Base-by-base conservation (phyloP, 2,113 vertebrate genomes). In the Melanostigma gelatinosum region DNA sequence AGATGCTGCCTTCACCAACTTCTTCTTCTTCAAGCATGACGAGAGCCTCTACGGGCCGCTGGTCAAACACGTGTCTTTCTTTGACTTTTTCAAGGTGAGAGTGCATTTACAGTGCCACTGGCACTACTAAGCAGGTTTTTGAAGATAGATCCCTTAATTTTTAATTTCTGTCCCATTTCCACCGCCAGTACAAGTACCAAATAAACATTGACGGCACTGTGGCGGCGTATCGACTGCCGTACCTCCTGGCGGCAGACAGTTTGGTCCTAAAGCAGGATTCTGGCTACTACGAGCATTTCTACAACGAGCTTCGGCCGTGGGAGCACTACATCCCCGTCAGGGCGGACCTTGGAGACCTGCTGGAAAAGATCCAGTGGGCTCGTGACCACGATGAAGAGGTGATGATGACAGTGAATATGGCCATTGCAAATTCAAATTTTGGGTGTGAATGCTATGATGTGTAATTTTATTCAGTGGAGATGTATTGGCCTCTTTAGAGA, bases 61-160 rank as follows among this genome's bases (percentile, higher is more conserved):
- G n/a, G 97, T 98, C 90, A 97, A 99, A 70, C 97, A 99, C 22
- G 97, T 99, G 72, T 98, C 97, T 0, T 99, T 99, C 94, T 99
- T 98, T 80, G 97, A 99, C 93, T 99, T 99, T 91, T 99, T 99
- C 90, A 99, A 99, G 96, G 98, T 99, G n/a, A 95, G 81, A 85
- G 13, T 9, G 20, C 34, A 6, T 34, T 34, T 34, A 34, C 34
- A 34, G 34, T 34, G 34, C 34, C 34, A 34, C 34, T 34, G 34
- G 34, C 34, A 6, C 34, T 5, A 34, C 34, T 34, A 48, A 46
- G 40, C 52, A 42, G 7, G 1, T 36, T 78, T 34, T 38, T 62
- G 12, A 42, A 40, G 4, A 36, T 46, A 34, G 1, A n/a, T 40
- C 10, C 2, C 36, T 22, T 12, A 8, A 18, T 13, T 80, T 44